These are phyloP conservation scores for Pelecanus crispus DNA, from an alignment of 2,113 vertebrate species.

Conservation along the genomic window DNA sequence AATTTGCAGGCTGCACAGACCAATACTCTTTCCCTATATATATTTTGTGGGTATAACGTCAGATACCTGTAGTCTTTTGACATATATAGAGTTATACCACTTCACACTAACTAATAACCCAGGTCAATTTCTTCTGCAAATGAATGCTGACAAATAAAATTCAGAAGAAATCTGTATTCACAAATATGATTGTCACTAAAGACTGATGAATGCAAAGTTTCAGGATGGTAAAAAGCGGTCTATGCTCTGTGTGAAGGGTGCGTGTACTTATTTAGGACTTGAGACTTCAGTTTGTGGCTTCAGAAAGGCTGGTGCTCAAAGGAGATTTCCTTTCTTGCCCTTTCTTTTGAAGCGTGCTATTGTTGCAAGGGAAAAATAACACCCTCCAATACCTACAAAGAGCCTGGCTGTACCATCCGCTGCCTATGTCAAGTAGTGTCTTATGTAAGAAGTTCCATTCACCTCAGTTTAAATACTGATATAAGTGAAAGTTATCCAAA, in stretches of 20 bases:
- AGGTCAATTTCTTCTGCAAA: neutral
- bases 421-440: neutral
- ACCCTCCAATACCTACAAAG: neutral
- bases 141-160: neutral
- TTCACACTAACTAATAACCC: neutral
- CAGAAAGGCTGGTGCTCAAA: neutral
- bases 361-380: neutral
- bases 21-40: neutral
- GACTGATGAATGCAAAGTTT: neutral
- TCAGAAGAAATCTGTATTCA: neutral
- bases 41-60: neutral
- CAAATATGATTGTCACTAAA: neutral
- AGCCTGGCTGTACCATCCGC: neutral
- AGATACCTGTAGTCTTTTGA: neutral
- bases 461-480: neutral
- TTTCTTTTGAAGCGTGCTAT: neutral
- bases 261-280: neutral
- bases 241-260: neutral
- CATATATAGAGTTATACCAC: neutral
- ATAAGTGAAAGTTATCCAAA: neutral
- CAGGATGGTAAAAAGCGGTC: neutral
- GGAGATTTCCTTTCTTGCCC: neutral
- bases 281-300: neutral
- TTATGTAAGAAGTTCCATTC: neutral
- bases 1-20: neutral